phyloP scores from a whole-genome alignment of 1,140 invertebrate genomes.

The Asbolus verrucosus region DNA sequence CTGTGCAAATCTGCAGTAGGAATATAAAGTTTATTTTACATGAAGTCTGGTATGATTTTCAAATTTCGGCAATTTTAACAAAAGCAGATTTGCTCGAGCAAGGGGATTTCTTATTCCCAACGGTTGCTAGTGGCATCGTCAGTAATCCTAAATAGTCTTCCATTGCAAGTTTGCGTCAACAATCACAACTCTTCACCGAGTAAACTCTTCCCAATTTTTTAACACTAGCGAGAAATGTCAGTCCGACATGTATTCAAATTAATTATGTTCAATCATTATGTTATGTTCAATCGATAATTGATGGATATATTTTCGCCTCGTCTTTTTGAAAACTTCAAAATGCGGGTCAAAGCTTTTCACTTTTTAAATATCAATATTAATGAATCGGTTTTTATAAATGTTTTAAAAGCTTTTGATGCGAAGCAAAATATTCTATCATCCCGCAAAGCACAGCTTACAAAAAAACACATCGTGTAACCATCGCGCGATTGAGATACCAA shows the following conservation, averaged over 20 bases:
- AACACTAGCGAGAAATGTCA: background rate
- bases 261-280: constrained; percentile 22
- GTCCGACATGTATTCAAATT: constrained; percentile 9
- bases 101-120: constrained; percentile 16
- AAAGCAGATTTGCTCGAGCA: constrained; percentile 6
- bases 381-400: no score
- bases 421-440: background rate
- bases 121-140: background rate
- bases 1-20: constrained; percentile 7
- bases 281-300: background rate
- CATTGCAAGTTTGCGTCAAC: constrained; percentile 5
- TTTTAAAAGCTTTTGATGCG: background rate
- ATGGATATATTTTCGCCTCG: background rate
- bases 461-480: background rate
- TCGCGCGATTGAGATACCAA: background rate
- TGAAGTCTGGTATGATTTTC: constrained; percentile 9
- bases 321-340: background rate
- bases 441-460: background rate
- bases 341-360: no score
- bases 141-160: constrained; percentile 9
- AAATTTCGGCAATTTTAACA: constrained; percentile 17
- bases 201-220: background rate
- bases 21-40: constrained; percentile 22
- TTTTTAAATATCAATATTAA: no score
- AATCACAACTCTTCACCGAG: no score